A percentile compares a stretch with the other conserved stretches of the same genome.
phyloP scores from a whole-genome alignment of 2,797 vertebrate genomes.

The Gastrophryne carolinensis region DNA sequence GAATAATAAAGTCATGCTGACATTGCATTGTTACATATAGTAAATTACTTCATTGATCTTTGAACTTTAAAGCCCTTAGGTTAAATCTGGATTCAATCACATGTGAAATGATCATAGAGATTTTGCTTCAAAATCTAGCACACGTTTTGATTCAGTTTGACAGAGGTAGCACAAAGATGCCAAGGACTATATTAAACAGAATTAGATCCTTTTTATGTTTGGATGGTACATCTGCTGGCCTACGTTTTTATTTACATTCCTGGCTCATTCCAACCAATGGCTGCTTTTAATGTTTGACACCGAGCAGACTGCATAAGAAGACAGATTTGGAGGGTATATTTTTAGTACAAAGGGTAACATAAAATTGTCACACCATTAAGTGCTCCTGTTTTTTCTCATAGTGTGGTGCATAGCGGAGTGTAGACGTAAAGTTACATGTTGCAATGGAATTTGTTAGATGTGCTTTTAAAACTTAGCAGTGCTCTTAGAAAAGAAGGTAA shows the following conservation, averaged over 20 bases:
- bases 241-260: constrained; percentile 62
- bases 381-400: constrained; percentile 44
- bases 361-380: constrained; percentile 52
- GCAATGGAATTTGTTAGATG: constrained; percentile 4
- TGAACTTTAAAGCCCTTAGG: constrained; percentile 72
- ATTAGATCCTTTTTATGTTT: constrained; percentile 64
- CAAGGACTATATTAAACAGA: constrained; percentile 73
- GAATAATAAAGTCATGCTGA: constrained; percentile 43
- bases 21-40: constrained; percentile 56
- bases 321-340: constrained; percentile 48
- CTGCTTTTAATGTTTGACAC: constrained; percentile 52
- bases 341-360: constrained; percentile 53
- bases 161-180: constrained; percentile 76
- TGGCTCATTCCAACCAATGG: constrained; percentile 59
- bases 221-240: constrained; percentile 71
- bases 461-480: not conserved
- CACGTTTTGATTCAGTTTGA: constrained; percentile 76
- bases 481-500: too few relatives aligned
- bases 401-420: constrained; percentile 25
- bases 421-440: constrained; percentile 5
- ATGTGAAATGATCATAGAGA: constrained; percentile 75
- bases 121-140: constrained; percentile 77
- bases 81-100: constrained; percentile 77
- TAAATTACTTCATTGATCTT: constrained; percentile 79
- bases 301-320: constrained; percentile 47